phyloP scores from a whole-genome alignment of 2,113 vertebrate species.

The Catharus bicknelli region DNA sequence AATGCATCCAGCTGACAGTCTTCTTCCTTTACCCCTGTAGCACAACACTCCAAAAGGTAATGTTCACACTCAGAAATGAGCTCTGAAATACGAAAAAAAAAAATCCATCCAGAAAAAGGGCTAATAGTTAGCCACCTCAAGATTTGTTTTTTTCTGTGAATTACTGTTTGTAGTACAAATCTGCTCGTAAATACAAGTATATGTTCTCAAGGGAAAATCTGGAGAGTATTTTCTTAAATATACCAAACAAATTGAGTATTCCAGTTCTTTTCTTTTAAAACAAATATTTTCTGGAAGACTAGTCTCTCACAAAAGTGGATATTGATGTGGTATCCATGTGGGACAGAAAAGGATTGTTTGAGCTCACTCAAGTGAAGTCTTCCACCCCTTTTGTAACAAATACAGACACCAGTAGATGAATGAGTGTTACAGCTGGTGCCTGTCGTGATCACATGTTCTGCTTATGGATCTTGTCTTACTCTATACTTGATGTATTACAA shows the following conservation, averaged over 20 bases:
- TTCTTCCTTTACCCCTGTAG: background rate
- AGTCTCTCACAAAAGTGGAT: conserved; percentile 39
- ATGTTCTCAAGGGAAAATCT: conserved; percentile 8
- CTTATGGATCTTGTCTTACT: conserved; percentile 39
- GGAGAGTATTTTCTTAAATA: conserved; percentile 18
- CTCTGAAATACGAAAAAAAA: background rate
- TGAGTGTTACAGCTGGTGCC: conserved; percentile 49
- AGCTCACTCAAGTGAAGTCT: conserved; percentile 57
- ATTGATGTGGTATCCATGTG: conserved; percentile 31
- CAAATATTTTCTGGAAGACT: conserved; percentile 59
- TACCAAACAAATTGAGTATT: conserved; percentile 19
- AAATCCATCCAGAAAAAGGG: background rate
- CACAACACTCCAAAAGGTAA: background rate
- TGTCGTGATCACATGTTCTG: conserved; percentile 17
- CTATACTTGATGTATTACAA: conserved; percentile 32
- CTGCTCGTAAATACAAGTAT: background rate
- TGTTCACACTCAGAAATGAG: background rate
- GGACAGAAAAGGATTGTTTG: conserved; percentile 57
- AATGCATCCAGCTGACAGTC: background rate
- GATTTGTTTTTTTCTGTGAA: background rate
- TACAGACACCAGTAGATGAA: conserved; percentile 50
- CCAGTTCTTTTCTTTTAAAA: conserved; percentile 37
- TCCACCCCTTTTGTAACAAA: conserved; percentile 46
- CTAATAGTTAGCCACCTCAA: background rate
- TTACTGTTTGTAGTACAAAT: background rate